Conservation (phyloP, 2,888 invertebrate genomes). For the Dryobotodes eremita region DNA sequence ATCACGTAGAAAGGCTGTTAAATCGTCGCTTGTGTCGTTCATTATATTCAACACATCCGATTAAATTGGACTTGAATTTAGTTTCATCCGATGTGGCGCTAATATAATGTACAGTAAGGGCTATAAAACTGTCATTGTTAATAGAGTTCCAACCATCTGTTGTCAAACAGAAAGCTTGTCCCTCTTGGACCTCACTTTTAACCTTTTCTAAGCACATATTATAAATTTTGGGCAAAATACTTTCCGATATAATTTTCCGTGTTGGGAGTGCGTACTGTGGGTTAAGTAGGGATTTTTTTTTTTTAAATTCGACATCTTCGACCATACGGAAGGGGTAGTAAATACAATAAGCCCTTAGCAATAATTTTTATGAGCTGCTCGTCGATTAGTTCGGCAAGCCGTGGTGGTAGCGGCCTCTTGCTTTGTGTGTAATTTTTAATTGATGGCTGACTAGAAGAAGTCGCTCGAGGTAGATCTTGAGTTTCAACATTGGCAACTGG, state of each 20-base stretch:
- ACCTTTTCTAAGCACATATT: conserved; percentile 14
- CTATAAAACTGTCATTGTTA: conserved; percentile 24
- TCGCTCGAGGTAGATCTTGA: conserved; percentile 5
- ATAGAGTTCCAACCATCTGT: conserved; percentile 30
- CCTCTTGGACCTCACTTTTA: conserved; percentile 24
- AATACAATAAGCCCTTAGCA: too few relatives aligned
- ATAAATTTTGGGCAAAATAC: conserved; percentile 56
- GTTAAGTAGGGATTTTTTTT: conserved; percentile 51
- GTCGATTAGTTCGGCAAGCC: conserved; percentile 33
- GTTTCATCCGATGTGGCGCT: conserved; percentile 11
- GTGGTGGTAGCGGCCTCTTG: conserved; percentile 16
- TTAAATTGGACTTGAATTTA: conserved; percentile 19
- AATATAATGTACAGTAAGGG: conserved; percentile 18
- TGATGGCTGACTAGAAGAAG: conserved; percentile 14
- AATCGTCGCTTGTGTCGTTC: conserved; percentile 21
- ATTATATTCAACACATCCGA: conserved; percentile 23
- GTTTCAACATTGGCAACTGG: conserved; percentile 13
- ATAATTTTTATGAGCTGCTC: conserved; percentile 55
- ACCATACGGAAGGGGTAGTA: conserved; percentile 58
- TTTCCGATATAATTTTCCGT: conserved; percentile 60
- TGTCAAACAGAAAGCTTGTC: conserved; percentile 16
- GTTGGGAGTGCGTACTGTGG: conserved; percentile 59
- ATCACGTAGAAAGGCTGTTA: conserved; percentile 10
- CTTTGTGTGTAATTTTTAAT: conserved; percentile 6
- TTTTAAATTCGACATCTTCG: conserved; percentile 58